phyloP scores from a whole-genome alignment of 2,797 vertebrate species.

The Rhynchotus rufescens region DNA sequence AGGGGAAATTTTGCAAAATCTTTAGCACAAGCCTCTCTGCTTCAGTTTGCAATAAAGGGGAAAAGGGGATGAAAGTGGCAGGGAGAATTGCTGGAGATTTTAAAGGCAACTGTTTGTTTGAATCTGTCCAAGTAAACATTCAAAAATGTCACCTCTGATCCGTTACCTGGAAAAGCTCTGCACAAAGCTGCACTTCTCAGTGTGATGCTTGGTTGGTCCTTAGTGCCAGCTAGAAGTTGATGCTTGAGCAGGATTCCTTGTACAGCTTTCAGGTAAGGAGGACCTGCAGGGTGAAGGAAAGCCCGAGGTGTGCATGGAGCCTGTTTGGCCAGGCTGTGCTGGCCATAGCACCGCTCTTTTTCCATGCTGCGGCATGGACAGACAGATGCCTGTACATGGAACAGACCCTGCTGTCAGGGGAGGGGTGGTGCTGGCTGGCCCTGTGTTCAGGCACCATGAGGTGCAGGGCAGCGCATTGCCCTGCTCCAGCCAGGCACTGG shows the following conservation, averaged over 20 bases:
- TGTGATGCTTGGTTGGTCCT: conserved; percentile 5
- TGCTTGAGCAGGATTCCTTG: not conserved
- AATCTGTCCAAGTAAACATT: conserved; percentile 24
- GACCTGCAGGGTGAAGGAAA: not conserved
- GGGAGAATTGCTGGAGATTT: not conserved
- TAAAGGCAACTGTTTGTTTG: conserved; percentile 17
- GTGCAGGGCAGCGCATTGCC: too few species aligned
- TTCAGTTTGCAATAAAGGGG: not conserved
- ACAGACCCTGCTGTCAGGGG: not conserved
- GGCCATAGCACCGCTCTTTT: fast-evolving
- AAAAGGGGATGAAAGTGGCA: not conserved
- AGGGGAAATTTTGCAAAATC: not conserved
- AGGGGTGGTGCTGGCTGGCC: too few species aligned
- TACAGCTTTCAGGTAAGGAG: not conserved
- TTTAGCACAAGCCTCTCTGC: not conserved
- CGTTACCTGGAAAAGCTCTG: not conserved
- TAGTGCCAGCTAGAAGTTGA: not conserved
- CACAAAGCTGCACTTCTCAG: not conserved
- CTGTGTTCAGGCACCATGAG: too few species aligned
- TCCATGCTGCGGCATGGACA: not conserved
- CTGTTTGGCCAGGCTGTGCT: not conserved
- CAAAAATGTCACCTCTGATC: conserved; percentile 4
- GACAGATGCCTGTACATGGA: too few species aligned
- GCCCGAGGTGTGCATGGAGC: not conserved
- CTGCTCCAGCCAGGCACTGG: too few species aligned